phyloP scores from a whole-genome alignment of 2,113 vertebrate species.

The Pseudopipra pipra region DNA sequence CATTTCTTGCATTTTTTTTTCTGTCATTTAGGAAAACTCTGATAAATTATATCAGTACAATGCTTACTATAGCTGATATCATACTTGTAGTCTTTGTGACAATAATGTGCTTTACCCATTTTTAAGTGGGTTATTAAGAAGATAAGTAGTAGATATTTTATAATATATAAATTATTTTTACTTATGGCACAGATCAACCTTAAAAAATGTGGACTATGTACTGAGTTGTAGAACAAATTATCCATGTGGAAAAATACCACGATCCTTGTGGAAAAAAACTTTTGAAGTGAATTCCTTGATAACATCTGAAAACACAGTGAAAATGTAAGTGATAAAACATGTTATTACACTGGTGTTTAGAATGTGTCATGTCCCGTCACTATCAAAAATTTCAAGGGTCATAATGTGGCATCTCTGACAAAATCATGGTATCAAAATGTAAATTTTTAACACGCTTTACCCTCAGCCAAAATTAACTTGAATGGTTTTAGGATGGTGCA shows the following conservation, averaged over 20 bases:
- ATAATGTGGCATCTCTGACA: not conserved
- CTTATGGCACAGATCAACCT: not conserved
- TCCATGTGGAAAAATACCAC: not conserved
- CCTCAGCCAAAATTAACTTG: not conserved
- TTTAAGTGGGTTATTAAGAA: not conserved
- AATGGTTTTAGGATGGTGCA: accelerated
- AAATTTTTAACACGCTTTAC: not conserved
- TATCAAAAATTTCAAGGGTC: not conserved
- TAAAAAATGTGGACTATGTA: not conserved
- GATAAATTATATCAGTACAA: not conserved
- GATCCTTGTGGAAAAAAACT: not conserved
- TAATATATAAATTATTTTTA: not conserved
- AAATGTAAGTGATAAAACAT: not conserved
- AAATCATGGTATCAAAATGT: not conserved
- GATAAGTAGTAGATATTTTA: not conserved
- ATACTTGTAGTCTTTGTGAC: not conserved
- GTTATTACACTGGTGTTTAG: not conserved
- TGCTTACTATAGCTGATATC: not conserved
- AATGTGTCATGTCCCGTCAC: not conserved
- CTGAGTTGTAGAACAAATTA: not conserved
- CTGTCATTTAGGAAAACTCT: not conserved
- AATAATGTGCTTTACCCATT: not conserved
- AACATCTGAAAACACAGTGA: not conserved
- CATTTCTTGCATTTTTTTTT: not conserved
- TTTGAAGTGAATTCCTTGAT: not conserved